phyloP scores from a whole-genome alignment of 1,140 invertebrate genomes.

The Leucophenga varia region DNA sequence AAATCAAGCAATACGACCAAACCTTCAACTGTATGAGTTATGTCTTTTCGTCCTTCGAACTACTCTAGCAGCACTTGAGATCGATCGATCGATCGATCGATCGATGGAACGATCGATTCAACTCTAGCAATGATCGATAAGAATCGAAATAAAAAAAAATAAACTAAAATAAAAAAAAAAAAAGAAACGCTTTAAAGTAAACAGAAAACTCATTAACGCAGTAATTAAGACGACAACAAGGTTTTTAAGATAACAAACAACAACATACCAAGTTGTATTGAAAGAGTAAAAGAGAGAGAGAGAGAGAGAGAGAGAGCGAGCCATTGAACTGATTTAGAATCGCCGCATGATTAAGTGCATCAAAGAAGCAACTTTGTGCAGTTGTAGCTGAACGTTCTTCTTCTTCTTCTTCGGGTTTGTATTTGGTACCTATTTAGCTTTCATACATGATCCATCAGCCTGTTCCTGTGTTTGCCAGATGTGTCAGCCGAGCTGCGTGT shows the following conservation, averaged over 20 bases:
- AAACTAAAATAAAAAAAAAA: neutral
- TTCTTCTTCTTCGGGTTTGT: no score
- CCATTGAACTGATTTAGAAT: no score
- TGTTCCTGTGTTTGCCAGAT: conserved; percentile 18
- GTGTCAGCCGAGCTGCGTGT: conserved; percentile 33
- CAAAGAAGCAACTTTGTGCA: no score
- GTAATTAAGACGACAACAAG: conserved; percentile 57
- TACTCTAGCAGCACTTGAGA: no score
- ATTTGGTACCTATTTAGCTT: neutral
- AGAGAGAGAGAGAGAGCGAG: neutral
- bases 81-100: conserved; percentile 45
- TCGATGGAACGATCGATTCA: conserved; percentile 50
- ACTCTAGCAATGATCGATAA: conserved; percentile 36
- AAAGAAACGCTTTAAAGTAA: conserved; percentile 21
- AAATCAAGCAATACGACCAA: no score
- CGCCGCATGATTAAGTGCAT: neutral
- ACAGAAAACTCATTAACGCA: conserved; percentile 56
- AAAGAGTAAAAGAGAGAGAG: neutral
- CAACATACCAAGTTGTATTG: conserved; percentile 25
- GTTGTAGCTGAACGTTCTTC: no score
- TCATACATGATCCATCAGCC: neutral
- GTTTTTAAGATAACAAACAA: conserved; percentile 52
- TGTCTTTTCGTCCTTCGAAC: no score
- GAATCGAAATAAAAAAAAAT: neutral
- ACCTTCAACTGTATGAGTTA: no score